A percentile compares a stretch with the other conserved stretches of the same genome.
Conservation (phyloP, 2,113 vertebrate genomes). For the Apodemus sylvaticus region DNA sequence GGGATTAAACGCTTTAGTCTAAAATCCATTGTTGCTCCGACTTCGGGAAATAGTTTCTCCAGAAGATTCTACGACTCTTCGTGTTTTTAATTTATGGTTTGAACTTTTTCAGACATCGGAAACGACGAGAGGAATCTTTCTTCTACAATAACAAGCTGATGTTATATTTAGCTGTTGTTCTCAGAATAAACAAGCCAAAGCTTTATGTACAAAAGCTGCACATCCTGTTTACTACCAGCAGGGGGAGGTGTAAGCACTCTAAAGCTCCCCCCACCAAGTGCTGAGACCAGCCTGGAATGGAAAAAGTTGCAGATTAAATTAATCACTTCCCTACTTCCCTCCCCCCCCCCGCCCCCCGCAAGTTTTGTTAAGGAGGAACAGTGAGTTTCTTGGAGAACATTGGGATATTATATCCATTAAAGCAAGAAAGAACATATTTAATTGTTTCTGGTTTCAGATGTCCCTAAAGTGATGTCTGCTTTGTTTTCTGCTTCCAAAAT, state of each 20-base stretch:
- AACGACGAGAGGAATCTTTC: background rate
- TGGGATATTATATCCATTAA: background rate
- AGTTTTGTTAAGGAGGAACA: background rate
- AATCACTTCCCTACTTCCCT: background rate
- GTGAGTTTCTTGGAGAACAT: background rate
- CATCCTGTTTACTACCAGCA: constrained; percentile 65
- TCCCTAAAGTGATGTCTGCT: background rate
- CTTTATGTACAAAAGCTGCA: constrained; percentile 29
- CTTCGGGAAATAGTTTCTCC: background rate
- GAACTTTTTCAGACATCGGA: background rate
- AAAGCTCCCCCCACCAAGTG: background rate
- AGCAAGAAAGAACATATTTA: background rate
- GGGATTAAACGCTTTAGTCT: background rate
- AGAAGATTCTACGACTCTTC: background rate
- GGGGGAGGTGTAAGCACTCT: constrained; percentile 71
- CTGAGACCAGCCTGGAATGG: background rate
- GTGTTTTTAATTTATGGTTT: constrained; percentile 4
- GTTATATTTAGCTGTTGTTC: constrained; percentile 21
- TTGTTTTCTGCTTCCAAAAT: constrained; percentile 49
- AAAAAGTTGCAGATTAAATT: constrained; percentile 36
- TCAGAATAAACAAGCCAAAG: background rate
- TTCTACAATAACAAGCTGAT: background rate
- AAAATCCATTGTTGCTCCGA: background rate
- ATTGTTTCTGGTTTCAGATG: background rate
- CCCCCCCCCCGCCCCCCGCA: background rate